phyloP scores from a whole-genome alignment of 2,797 vertebrate species.

The Zalophus californianus region DNA sequence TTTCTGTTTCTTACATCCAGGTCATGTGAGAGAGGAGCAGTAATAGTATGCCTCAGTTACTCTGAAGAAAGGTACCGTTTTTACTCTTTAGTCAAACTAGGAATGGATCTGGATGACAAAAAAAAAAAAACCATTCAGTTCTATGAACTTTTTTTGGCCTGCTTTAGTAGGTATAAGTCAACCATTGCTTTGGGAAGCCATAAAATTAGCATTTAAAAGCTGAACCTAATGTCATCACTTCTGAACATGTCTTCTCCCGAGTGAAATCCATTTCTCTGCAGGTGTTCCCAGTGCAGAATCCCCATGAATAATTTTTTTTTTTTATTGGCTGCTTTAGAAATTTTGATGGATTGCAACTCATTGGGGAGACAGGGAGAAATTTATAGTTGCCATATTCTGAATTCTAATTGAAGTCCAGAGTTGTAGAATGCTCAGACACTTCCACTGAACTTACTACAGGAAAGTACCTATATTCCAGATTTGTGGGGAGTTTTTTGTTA shows the following conservation, averaged over 20 bases:
- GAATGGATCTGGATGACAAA: not conserved
- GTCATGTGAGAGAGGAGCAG: not conserved
- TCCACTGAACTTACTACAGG: not conserved
- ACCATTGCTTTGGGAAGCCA: not conserved
- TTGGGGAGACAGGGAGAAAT: constrained; percentile 24
- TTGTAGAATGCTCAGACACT: not conserved
- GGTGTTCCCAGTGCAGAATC: not conserved
- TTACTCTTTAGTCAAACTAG: not conserved
- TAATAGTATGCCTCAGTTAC: not conserved
- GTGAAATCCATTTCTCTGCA: constrained; percentile 22
- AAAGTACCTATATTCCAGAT: not conserved
- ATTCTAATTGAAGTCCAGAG: constrained; percentile 32
- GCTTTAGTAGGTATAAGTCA: not conserved
- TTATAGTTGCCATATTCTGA: not conserved
- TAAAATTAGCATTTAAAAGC: constrained; percentile 65
- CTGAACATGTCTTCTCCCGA: not conserved
- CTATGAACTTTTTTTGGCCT: not conserved
- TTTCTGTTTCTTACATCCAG: not conserved
- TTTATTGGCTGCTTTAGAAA: constrained; percentile 39
- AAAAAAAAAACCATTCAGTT: not conserved
- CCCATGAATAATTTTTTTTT: not conserved
- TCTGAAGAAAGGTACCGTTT: constrained; percentile 3
- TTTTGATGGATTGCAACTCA: constrained; percentile 34
- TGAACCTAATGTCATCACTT: constrained; percentile 47
- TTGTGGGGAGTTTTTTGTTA: not conserved